Percentiles rank a stretch among this genome's conserved stretches.
phyloP scores from a whole-genome alignment of 2,888 invertebrate genomes.

The Eustalomyia histrio region DNA sequence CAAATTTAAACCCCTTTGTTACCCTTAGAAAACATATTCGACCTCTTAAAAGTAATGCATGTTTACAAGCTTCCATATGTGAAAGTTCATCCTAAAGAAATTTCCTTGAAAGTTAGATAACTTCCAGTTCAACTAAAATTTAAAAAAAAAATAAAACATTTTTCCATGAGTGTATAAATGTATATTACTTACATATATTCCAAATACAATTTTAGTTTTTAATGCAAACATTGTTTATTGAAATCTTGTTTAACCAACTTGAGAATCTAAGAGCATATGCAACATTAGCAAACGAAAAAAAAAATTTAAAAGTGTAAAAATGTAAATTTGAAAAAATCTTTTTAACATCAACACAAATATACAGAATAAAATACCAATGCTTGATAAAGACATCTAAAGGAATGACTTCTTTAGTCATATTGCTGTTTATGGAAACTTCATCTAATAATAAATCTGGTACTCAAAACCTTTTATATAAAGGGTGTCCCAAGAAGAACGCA shows the following conservation, averaged over 20 bases:
- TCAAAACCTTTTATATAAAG: no score
- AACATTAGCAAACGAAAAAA: not conserved
- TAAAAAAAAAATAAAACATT: no score
- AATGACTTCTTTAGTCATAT: not conserved
- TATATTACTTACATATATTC: not conserved
- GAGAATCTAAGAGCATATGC: conserved; percentile 17
- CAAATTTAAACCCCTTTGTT: no score
- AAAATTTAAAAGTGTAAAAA: conserved; percentile 25
- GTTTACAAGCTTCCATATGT: no score
- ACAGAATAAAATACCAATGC: not conserved
- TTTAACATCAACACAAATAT: conserved; percentile 7
- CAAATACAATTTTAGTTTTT: conserved; percentile 9
- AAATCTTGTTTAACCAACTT: conserved; percentile 53
- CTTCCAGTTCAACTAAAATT: no score
- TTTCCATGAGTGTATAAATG: not conserved
- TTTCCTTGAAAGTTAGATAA: no score
- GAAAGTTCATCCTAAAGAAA: no score
- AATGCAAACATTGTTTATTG: conserved; percentile 55
- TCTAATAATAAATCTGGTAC: no score
- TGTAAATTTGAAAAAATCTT: conserved; percentile 43
- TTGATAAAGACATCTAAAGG: not conserved
- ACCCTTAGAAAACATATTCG: no score
- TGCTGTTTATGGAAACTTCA: no score
- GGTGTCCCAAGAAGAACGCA: no score
- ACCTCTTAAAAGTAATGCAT: no score